Evolutionary conservation across 2,888 invertebrate species (phyloP).

Genomic region (Idaea straminata): DNA sequence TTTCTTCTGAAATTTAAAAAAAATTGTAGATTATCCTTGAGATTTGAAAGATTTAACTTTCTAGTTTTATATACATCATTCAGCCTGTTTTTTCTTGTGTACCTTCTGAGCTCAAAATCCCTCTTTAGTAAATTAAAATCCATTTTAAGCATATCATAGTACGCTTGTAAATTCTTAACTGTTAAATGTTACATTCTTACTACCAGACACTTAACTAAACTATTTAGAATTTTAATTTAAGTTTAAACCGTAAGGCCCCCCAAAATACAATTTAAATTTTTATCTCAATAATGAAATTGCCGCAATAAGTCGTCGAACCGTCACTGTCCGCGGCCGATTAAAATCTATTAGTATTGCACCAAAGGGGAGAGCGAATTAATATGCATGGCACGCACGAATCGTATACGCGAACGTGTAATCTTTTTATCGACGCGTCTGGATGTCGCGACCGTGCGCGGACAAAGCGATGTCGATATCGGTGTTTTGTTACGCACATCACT

Average conservation of each 20-base stretch:
- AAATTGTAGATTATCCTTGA: too few species aligned
- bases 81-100: too few species aligned
- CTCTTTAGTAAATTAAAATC: too few species aligned
- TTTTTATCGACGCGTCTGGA: conserved; percentile 67
- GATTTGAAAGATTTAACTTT: too few species aligned
- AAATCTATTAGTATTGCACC: conserved; percentile 67
- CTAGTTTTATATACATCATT: too few species aligned
- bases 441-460: conserved; percentile 45
- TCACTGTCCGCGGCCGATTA: conserved; percentile 63
- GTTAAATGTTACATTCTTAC: too few species aligned
- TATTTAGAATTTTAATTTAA: too few species aligned
- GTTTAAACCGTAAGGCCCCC: background rate
- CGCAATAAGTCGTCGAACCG: conserved; percentile 44
- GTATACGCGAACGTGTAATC: conserved; percentile 74
- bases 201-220: too few species aligned
- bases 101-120: too few species aligned
- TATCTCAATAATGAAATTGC: conserved; percentile 29
- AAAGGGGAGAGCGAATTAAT: conserved; percentile 66
- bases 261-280: conserved; percentile 6
- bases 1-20: too few species aligned
- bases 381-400: conserved; percentile 74
- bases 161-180: too few species aligned
- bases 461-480: conserved; percentile 54
- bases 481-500: conserved; percentile 46
- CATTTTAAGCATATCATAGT: too few species aligned